Base-by-base conservation (phyloP, 2,888 invertebrate genomes). In the Eupithecia exiguata region DNA sequence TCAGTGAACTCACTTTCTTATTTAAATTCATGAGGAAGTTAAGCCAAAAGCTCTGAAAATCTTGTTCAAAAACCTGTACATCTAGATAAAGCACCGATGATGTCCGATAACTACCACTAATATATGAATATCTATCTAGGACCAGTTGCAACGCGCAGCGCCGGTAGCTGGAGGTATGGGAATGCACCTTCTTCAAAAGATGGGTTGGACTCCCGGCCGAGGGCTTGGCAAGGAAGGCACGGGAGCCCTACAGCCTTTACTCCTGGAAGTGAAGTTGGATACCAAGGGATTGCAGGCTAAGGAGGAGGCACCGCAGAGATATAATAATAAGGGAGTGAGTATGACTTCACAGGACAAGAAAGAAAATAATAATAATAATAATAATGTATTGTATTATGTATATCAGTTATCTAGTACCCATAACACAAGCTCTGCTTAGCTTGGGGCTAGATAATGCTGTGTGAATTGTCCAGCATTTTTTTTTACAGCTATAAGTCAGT, bases 141-240 rank as follows among this genome's bases (percentile, higher is more conserved):
- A 99, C 94, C 98, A 98, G 93, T 95, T 99, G 80, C 96, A 96
- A 79, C 96, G 96, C 16, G 98, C 99, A n/a, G 97, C 97, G 74
- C 99, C 99, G 0, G 97, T 99, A 1, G 97, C 96, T 68, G 97
- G 98, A 71, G 99, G 99, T 16, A 98, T 99, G 97, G 99, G 99
- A 35, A 98, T 99, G 98, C 97, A 97, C 82, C 95, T 99, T 77
- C 95, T 99, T 67, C 98, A 99, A 94, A 99, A 99, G 95, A 99
- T 99, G 99, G 99, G 99, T 65, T 99, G 99, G 99, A 97, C 97
- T 79, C 98, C 98, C 0, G 99, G 99, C 0, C 98, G 98, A 90
- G 99, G 99, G 38, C 95, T 99, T 70, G 99, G 99, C 53, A 99
- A 99, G 89, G 97, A 98, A 87, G 98, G 98, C 86, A 97, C 98